Evolutionary conservation across 2,797 vertebrate species (phyloP).

Genomic region (Esox masquinongy): DNA sequence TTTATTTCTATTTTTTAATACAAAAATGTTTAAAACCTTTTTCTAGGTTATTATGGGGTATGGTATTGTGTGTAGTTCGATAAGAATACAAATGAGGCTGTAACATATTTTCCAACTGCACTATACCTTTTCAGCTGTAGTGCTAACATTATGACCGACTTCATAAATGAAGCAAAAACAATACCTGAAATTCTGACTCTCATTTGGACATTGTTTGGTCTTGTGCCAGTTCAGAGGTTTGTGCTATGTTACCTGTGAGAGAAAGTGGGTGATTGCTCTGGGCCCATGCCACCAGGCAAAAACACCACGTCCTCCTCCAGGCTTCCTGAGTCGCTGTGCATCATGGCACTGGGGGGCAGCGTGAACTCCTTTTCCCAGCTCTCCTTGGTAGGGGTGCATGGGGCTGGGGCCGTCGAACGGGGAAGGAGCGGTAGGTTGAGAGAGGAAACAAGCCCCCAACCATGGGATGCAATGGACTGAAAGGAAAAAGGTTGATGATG

Average conservation of each 20-base stretch:
- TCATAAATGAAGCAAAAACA: too few species aligned
- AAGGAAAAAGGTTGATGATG: neutral
- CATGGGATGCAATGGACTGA: slow-evolving; percentile 60
- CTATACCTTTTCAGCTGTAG: neutral
- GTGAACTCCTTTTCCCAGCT: slow-evolving; percentile 68
- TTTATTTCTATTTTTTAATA: too few species aligned
- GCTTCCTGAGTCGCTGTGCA: slow-evolving; percentile 69
- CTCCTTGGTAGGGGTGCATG: slow-evolving; percentile 76
- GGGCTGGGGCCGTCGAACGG: slow-evolving; percentile 47
- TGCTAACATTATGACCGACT: neutral
- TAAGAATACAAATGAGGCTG: neutral
- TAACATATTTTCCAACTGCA: neutral
- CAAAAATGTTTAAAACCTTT: too few species aligned
- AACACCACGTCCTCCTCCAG: slow-evolving; percentile 69
- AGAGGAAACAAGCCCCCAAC: slow-evolving; percentile 63
- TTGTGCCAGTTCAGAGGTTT: neutral
- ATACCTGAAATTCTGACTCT: neutral
- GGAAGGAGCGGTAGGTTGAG: slow-evolving; percentile 61
- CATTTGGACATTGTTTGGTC: neutral
- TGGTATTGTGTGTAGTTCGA: too few species aligned
- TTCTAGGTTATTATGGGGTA: too few species aligned
- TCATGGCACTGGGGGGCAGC: slow-evolving; percentile 66
- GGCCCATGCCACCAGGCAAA: slow-evolving; percentile 34
- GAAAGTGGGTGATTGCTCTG: slow-evolving; percentile 64
- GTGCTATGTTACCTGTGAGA: slow-evolving; percentile 62